These are phyloP conservation scores for Meta bourneti DNA, from an alignment of 2,888 invertebrate genomes.

Conservation along the genomic window DNA sequence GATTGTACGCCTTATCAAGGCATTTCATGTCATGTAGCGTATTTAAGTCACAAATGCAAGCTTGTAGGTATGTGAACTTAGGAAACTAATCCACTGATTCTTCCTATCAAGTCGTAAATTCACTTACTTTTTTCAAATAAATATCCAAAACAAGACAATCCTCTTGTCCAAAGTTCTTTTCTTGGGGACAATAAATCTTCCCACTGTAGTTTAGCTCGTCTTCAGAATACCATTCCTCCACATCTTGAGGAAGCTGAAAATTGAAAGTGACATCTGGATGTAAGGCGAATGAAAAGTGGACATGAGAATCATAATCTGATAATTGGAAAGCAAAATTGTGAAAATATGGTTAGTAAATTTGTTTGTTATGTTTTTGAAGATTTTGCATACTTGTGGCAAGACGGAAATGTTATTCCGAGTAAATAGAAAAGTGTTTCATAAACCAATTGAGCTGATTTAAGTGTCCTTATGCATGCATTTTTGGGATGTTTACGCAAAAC, in stretches of 20 bases:
- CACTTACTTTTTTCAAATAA: conserved; percentile 53
- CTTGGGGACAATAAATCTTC: conserved; percentile 51
- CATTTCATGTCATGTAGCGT: no score
- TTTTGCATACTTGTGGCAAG: no score
- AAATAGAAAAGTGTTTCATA: no score
- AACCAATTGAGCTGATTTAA: no score
- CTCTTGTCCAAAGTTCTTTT: conserved; percentile 37
- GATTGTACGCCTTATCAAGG: no score
- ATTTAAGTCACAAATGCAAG: no score
- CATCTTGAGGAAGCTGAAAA: conserved; percentile 44
- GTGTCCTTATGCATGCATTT: no score
- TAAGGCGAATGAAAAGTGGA: not conserved
- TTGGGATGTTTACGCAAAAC: no score
- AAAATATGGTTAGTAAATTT: not conserved
- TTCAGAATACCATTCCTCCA: conserved; percentile 26
- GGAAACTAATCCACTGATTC: not conserved
- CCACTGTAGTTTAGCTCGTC: conserved; percentile 2
- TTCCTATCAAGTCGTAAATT: not conserved
- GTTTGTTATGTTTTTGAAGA: no score
- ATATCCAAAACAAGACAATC: conserved; percentile 65
- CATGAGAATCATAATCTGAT: not conserved
- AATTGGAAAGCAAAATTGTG: not conserved
- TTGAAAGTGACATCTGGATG: not conserved
- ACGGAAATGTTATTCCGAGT: no score
- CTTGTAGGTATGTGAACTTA: no score